Conservation (phyloP, 2,888 invertebrate genomes). For the Apodemia zela region DNA sequence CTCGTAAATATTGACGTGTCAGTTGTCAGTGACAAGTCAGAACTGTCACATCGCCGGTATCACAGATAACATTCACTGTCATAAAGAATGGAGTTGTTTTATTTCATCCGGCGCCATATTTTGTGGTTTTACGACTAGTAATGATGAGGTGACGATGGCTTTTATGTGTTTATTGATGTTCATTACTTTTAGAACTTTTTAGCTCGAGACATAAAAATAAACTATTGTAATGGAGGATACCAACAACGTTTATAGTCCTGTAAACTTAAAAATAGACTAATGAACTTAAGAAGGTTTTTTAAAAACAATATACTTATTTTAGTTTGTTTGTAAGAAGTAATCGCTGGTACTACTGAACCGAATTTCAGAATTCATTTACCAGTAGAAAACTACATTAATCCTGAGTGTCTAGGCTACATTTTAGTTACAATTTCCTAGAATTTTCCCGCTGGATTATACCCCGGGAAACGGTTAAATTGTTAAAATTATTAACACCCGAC, state of each 20-base stretch:
- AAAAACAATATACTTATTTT: too few species aligned
- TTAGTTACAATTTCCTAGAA: too few species aligned
- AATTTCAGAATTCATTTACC: too few species aligned
- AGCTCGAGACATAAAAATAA: constrained; percentile 9
- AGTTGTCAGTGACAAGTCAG: constrained; percentile 33
- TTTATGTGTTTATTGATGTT: constrained; percentile 18
- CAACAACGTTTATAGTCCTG: not conserved
- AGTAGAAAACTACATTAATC: too few species aligned
- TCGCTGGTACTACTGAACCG: too few species aligned
- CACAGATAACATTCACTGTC: constrained; percentile 23
- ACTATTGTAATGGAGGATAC: not conserved
- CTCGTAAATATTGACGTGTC: constrained; percentile 36
- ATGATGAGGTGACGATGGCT: constrained; percentile 27
- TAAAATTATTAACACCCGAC: too few species aligned
- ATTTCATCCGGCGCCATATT: constrained; percentile 26
- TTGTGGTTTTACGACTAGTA: constrained; percentile 30
- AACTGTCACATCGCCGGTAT: constrained; percentile 29
- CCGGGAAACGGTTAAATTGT: too few species aligned
- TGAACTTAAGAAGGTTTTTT: too few species aligned
- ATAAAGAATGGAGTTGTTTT: constrained; percentile 30
- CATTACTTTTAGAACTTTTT: constrained; percentile 13
- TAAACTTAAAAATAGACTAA: not conserved
- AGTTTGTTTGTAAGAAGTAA: too few species aligned
- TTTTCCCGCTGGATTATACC: too few species aligned
- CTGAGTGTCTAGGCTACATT: too few species aligned